phyloP scores from a whole-genome alignment of 1,140 invertebrate species.

The Drosophila ogumai region DNA sequence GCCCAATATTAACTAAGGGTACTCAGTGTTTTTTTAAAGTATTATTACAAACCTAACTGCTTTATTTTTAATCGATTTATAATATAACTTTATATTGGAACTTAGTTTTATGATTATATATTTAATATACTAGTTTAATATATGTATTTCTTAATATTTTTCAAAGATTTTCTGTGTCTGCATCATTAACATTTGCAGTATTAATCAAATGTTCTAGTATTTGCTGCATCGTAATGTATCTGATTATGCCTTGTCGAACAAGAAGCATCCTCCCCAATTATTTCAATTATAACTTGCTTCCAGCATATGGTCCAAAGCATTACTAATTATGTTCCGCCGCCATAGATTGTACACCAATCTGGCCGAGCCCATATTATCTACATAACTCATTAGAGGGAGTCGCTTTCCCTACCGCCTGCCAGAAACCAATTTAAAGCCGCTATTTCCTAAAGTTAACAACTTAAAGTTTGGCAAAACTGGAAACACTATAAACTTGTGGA shows the following conservation, averaged over 20 bases:
- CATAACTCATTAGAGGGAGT: constrained; percentile 30
- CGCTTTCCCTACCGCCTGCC: not conserved
- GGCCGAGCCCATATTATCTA: constrained; percentile 19
- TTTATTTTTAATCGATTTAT: too few species aligned
- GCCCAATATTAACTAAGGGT: too few species aligned
- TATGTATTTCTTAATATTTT: not conserved
- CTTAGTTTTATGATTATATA: too few species aligned
- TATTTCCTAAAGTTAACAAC: constrained; percentile 11
- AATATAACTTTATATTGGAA: too few species aligned
- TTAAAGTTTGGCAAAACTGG: constrained; percentile 29
- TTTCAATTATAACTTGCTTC: constrained; percentile 1
- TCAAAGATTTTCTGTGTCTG: too few species aligned
- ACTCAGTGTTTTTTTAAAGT: too few species aligned
- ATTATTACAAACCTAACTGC: too few species aligned
- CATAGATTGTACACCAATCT: not conserved
- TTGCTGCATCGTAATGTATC: too few species aligned
- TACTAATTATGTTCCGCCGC: constrained; percentile 21
- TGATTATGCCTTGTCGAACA: not conserved
- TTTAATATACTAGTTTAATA: not conserved
- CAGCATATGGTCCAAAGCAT: not conserved
- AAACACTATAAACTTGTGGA: constrained; percentile 13
- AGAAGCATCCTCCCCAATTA: not conserved
- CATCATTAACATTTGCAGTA: not conserved
- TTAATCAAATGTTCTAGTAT: not conserved
- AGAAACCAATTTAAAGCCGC: constrained; percentile 43